Evolutionary conservation across 2,888 invertebrate species (phyloP).

Genomic region (Malacosoma neustria): DNA sequence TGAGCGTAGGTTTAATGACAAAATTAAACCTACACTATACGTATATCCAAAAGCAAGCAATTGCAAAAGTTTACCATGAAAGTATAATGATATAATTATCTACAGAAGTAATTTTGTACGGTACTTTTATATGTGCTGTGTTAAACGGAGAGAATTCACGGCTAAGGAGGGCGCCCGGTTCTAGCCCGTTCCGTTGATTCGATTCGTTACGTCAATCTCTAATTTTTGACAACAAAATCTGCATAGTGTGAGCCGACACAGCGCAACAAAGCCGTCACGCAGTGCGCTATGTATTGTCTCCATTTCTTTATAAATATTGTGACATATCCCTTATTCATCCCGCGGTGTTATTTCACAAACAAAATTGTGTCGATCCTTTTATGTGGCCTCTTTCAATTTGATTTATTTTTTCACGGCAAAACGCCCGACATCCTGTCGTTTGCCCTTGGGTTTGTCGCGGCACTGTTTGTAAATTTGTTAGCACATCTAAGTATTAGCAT

Average conservation of each 20-base stretch:
- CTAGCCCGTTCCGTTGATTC: slow-evolving; percentile 21
- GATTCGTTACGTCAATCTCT: slow-evolving; percentile 73
- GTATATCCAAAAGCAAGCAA: too few relatives aligned
- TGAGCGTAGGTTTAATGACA: neutral
- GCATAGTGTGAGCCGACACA: slow-evolving; percentile 70
- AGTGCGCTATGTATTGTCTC: slow-evolving; percentile 50
- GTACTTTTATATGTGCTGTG: slow-evolving; percentile 53
- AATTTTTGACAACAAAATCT: slow-evolving; percentile 57
- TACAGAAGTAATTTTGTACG: slow-evolving; percentile 70
- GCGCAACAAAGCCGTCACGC: slow-evolving; percentile 56
- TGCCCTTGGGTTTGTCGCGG: slow-evolving; percentile 28
- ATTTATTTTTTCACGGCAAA: slow-evolving; percentile 67
- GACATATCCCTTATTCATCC: slow-evolving; percentile 67
- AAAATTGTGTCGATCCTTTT: slow-evolving; percentile 64
- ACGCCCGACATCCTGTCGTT: slow-evolving; percentile 56
- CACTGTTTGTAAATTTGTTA: slow-evolving; percentile 64
- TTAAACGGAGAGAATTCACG: slow-evolving; percentile 38
- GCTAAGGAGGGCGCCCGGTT: slow-evolving; percentile 56
- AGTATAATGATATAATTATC: too few relatives aligned
- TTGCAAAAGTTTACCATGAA: too few relatives aligned
- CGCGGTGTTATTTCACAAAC: slow-evolving; percentile 60
- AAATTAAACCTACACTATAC: too few relatives aligned
- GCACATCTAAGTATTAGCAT: slow-evolving; percentile 59
- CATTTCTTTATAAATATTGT: slow-evolving; percentile 74
- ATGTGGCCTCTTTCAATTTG: slow-evolving; percentile 66